Evolutionary conservation across 1,140 invertebrate species (phyloP).

Genomic region (Sycophaga agraensis): DNA sequence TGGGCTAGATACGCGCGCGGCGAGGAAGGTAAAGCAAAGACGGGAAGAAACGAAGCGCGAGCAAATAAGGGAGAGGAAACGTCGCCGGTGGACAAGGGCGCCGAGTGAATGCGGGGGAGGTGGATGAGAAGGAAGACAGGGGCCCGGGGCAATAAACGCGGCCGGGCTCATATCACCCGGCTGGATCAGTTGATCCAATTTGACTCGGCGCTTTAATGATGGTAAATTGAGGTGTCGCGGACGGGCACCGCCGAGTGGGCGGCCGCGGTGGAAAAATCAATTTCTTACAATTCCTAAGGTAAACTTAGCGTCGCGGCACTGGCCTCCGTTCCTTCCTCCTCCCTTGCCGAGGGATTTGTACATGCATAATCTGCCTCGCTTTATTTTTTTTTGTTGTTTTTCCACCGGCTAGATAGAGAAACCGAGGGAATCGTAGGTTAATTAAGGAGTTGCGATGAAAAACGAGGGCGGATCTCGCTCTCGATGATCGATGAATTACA

Average conservation of each 20-base stretch:
- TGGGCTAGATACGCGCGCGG: too few relatives aligned
- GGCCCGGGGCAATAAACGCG: slow-evolving; percentile 10
- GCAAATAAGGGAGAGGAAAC: slow-evolving; percentile 12
- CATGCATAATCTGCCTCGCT: too few relatives aligned
- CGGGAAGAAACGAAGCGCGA: slow-evolving; percentile 3
- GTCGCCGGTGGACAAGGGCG: not conserved
- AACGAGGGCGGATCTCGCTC: not conserved
- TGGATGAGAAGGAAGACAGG: slow-evolving; percentile 15
- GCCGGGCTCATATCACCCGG: slow-evolving; percentile 33
- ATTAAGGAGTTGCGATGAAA: not conserved
- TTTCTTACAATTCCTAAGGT: slow-evolving; percentile 22
- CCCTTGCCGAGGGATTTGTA: too few relatives aligned
- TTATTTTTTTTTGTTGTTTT: too few relatives aligned
- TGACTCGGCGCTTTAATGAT: slow-evolving; percentile 33
- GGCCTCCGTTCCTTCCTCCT: not conserved
- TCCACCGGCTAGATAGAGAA: not conserved
- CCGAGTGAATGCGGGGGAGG: not conserved
- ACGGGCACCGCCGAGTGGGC: not conserved
- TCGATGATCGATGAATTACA: too few relatives aligned
- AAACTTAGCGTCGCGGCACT: not conserved
- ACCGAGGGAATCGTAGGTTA: slow-evolving; percentile 2
- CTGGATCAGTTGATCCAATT: slow-evolving; percentile 47
- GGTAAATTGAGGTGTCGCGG: slow-evolving; percentile 27
- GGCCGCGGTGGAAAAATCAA: not conserved
- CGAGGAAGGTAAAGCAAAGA: not conserved